Evolutionary conservation across 2,888 invertebrate species (phyloP), one percentile per base, ranked within the genome.

Genomic region (Aproaerema taeniolella): DNA sequence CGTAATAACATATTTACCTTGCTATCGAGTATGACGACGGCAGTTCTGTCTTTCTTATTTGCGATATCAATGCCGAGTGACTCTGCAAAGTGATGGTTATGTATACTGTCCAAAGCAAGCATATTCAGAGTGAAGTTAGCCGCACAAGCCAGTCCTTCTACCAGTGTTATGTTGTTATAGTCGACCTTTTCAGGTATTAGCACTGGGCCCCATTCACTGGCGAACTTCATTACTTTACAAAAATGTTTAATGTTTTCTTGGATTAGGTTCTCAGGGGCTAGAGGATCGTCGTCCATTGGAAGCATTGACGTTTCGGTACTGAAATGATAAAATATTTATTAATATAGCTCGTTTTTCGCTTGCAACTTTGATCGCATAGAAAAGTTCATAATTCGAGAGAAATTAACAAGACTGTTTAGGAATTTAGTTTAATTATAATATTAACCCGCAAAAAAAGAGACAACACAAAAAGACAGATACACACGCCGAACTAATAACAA

Each of bases 71-170:
- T 87, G 1, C 94, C 95, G 3, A 95, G 87, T 14, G 89, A 88
- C 61, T 93, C 91, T 0, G 94, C 92, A 61, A 95, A 93, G 57
- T 92, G 90, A 51, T 90, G 89, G 61, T 93, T 92, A 38, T 88
- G 77, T 1, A 91, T 70, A 50, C 92, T 92, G 64, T 96, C 95
- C 52, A 96, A 88, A 1, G 93, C 92, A 24, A 94, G 73, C 47
- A 85, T 74, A 36, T 81, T 65, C 39, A 86, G 38, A 26, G 66
- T 78, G 26, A 64, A 62, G 48, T 86, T 86, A 1, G 62, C 55
- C 1, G 59, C 53, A 54, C 90, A 90, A 0, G 83, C 73, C 16
- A 89, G 55, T 0, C 90, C 90, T 1, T 66, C 64, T 5, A 89
- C 57, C n/a, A 62, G 55, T 0, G 74, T 67, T n/a, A 73, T 49